Percentiles rank a stretch among this genome's conserved stretches.
Conservation (phyloP, 2,113 vertebrate genomes). For the Limanda limanda region DNA sequence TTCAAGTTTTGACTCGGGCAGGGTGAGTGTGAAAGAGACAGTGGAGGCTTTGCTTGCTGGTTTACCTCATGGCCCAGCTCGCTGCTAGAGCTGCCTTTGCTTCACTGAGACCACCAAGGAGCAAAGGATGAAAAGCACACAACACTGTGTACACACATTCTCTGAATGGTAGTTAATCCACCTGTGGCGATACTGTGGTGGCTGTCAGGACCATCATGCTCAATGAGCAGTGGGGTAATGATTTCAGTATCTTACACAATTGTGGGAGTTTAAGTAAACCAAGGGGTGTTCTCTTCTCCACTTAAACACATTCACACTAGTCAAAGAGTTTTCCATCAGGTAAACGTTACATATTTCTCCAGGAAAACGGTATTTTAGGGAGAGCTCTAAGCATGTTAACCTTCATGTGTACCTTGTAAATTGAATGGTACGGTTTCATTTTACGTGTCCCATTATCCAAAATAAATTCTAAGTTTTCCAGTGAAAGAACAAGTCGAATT, state of each 20-base stretch:
- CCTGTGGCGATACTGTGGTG: conserved; percentile 2
- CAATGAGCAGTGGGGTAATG: no score
- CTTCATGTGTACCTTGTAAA: background rate
- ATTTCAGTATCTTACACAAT: no score
- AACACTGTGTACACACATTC: background rate
- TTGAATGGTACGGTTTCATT: background rate
- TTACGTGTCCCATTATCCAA: no score
- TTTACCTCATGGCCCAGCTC: conserved; percentile 34
- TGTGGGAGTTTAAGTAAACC: no score
- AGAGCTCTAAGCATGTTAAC: background rate
- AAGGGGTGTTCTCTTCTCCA: no score
- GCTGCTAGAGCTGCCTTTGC: conserved; percentile 20
- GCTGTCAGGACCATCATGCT: background rate
- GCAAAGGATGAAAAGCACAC: conserved; percentile 7
- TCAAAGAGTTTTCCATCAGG: background rate
- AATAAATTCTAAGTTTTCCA: no score
- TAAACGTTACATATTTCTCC: background rate
- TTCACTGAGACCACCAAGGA: conserved; percentile 37
- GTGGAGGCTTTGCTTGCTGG: conserved; percentile 19
- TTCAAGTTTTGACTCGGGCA: conserved; percentile 57
- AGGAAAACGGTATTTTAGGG: background rate
- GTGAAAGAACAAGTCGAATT: no score
- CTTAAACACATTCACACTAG: background rate
- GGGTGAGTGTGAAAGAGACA: background rate
- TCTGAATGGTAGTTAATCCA: conserved; percentile 1